Conservation (phyloP, 35 echinoderm and acorn worm species). For the Lytechinus variegatus region DNA sequence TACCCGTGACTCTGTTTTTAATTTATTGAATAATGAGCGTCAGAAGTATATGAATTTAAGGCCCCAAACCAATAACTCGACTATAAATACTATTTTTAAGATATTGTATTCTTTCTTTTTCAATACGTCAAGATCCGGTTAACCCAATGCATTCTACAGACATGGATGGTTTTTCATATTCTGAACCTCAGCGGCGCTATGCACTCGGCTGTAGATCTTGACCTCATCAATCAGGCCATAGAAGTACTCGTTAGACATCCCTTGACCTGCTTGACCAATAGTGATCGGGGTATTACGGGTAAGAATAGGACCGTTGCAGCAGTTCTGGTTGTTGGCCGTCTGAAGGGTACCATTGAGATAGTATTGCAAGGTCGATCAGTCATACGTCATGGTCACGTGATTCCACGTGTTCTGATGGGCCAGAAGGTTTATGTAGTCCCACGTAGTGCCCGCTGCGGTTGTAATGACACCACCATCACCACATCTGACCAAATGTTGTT, state of each 20-base stretch:
- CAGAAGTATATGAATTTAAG: too few relatives aligned
- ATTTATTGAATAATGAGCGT: too few relatives aligned
- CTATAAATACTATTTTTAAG: too few relatives aligned
- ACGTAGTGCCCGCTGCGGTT: neutral
- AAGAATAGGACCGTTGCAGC: constrained; percentile 50
- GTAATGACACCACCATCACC: constrained; percentile 64
- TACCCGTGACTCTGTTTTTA: too few relatives aligned
- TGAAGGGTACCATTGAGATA: constrained; percentile 54
- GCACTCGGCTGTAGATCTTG: too few relatives aligned
- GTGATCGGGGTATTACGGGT: constrained; percentile 52
- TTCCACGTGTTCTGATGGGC: constrained; percentile 53
- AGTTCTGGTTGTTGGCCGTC: too few relatives aligned
- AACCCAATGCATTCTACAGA: too few relatives aligned
- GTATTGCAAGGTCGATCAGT: constrained; percentile 25
- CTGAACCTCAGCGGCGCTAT: too few relatives aligned
- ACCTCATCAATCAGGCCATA: too few relatives aligned
- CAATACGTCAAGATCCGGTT: constrained; percentile 53
- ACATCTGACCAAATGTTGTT: constrained; percentile 49
- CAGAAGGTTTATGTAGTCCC: constrained; percentile 56
- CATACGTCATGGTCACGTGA: constrained; percentile 68
- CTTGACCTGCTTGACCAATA: too few relatives aligned
- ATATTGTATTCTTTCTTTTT: constrained; percentile 34
- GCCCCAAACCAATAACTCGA: too few relatives aligned
- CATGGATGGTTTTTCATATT: too few relatives aligned
- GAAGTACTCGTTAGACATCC: constrained; percentile 48